phyloP scores from a whole-genome alignment of 2,888 invertebrate species.

The Noctua comes region DNA sequence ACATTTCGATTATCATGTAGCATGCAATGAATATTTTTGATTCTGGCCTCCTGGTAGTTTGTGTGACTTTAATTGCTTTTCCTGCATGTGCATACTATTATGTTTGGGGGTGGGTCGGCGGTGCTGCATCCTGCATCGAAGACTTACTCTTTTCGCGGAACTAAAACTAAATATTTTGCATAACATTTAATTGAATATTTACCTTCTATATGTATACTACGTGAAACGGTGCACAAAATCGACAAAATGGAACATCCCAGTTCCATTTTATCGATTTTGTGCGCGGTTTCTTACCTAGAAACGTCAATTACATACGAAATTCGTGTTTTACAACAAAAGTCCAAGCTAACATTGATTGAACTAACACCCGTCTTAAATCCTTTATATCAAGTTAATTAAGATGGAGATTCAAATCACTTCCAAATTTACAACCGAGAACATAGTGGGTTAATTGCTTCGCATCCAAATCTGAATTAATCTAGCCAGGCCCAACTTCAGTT shows the following conservation, averaged over 20 bases:
- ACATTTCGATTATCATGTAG: too few relatives aligned
- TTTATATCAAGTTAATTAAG: constrained; percentile 17
- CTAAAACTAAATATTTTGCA: not conserved
- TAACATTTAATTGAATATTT: not conserved
- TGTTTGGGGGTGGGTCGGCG: not conserved
- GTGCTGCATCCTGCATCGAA: not conserved
- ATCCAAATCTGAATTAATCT: constrained; percentile 33
- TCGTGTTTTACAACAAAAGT: constrained; percentile 10
- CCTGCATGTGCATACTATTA: not conserved
- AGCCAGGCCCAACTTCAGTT: constrained; percentile 1
- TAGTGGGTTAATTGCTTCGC: constrained; percentile 43
- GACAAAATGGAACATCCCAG: constrained; percentile 3
- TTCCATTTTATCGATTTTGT: not conserved
- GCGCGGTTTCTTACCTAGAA: not conserved
- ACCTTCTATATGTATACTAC: not conserved
- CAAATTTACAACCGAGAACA: constrained; percentile 28
- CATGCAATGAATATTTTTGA: too few relatives aligned
- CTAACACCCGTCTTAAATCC: not conserved
- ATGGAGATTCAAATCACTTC: constrained; percentile 39
- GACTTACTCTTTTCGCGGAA: not conserved
- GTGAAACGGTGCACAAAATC: not conserved
- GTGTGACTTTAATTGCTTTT: not conserved
- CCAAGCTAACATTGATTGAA: constrained; percentile 2
- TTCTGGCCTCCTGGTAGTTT: too few relatives aligned
- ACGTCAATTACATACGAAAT: constrained; percentile 3